Conservation (phyloP, 2,797 vertebrate genomes). For the Miichthys miiuy region DNA sequence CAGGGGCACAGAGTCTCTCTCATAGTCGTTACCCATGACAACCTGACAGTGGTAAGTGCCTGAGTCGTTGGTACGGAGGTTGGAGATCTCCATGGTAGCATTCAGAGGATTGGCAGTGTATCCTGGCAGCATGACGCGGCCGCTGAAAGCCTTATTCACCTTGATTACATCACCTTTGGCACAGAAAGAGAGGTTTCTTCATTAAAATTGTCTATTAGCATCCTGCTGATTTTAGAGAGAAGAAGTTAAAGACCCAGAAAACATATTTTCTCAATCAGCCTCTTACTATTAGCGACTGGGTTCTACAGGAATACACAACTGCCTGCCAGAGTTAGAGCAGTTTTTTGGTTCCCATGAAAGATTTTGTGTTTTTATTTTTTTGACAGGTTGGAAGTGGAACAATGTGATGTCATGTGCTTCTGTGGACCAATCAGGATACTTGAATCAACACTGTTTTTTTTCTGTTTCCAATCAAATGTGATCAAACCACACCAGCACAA, state of each 20-base stretch:
- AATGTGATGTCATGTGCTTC: background rate
- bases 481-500: background rate
- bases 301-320: background rate
- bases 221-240: conserved; percentile 29
- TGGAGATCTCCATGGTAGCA: conserved; percentile 89
- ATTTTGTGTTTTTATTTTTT: background rate
- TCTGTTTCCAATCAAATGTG: conserved; percentile 9
- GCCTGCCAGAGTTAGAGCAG: background rate
- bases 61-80: conserved; percentile 90
- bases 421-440: background rate
- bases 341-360: background rate
- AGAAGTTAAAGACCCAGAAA: conserved; percentile 7
- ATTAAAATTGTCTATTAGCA: conserved; percentile 37
- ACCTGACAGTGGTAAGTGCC: conserved; percentile 94
- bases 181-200: conserved; percentile 68
- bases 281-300: background rate
- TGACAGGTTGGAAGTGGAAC: background rate
- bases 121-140: conserved; percentile 88
- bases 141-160: conserved; percentile 91
- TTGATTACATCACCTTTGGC: conserved; percentile 91
- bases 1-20: conserved; percentile 91
- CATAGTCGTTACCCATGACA: conserved; percentile 90
- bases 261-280: background rate
- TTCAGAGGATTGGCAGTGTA: conserved; percentile 87
- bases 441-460: background rate